Base-by-base conservation (phyloP, 2,888 invertebrate genomes). In the Adelphocoris suturalis region DNA sequence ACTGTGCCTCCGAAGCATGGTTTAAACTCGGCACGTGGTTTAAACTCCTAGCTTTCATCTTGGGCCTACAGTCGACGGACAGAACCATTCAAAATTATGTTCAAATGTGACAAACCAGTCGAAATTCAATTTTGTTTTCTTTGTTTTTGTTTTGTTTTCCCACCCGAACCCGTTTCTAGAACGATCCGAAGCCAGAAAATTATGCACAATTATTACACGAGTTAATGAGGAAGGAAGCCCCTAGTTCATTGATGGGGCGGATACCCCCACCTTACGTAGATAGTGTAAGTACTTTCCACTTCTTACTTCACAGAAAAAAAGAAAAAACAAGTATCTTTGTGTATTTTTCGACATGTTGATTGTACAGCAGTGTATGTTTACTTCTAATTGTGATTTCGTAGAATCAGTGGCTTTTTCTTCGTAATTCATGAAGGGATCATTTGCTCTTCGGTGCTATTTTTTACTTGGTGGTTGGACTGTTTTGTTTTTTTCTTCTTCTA, bases 11-110 rank as follows among this genome's bases (percentile, higher is more conserved):
- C 47, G 28, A 78, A 78, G 78, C 78, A 78, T 78, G 37, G 78
- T 78, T 78, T 78, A 78, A 78, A 78, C 78, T 78, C 19, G 78
- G 78, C n/a, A 37, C 78, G 78, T 78, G 78, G 78, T 78, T 78
- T 78, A 78, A 78, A 78, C 78, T 78, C 47, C 46, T 46, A 37
- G 78, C 78, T 78, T 78, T 78, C 78, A 16, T 16, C 28, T 78
- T 78, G 46, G 78, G 78, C 78, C 78, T 78, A 78, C 78, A 78
- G 78, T 46, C 47, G 23, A 68, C 5, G 19, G 61, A 68, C 68
- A n/a, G 23, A 68, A 68, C 68, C n/a, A 68, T 68, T 68, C 68
- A 68, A 68, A 68, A 68, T 68, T 68, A 68, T 68, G 68, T 68
- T 68, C 68, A 68, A 68, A 68, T 68, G 68, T 68, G 68, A 68